Base-by-base conservation (phyloP, 2,888 invertebrate species). In the Drosophila sordidula region DNA sequence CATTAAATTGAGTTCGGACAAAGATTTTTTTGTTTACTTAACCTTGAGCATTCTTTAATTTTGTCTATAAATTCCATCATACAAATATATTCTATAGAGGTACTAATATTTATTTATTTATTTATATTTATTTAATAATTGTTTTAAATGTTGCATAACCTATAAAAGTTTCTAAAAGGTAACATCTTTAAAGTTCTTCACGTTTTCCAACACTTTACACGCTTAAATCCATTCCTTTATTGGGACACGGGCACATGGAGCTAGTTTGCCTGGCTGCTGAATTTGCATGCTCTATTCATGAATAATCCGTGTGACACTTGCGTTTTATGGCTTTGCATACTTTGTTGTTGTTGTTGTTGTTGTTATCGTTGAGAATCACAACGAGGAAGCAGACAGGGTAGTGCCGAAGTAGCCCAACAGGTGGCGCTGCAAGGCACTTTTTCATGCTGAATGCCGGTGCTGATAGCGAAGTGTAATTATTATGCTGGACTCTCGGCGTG, bases 391-490 rank as follows among this genome's bases (percentile, higher is more conserved):
- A 22, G 38, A n/a, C 41, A 49, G 18, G 18, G 32, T 4, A 59
- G 26, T 9, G 18, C 44, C 51, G 18, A 57, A 50, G 68, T 44
- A 44, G 69, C 50, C 70, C 78, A 82, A 82, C 81, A 82, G 81
- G 87, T 87, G 81, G 81, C 75, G 82, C 69, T 81, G 71, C 66
- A 64, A 59, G 71, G 70, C 79, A 75, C 70, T 89, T 77, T 83
- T 87, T 80, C 85, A 87, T 78, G 73, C 71, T 64, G 80, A 71
- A 74, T 74, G 80, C 73, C 72, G 80, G 52, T 55, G 84, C 79
- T 87, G 85, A 86, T 86, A 89, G 84, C 79, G 50, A 49, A 70
- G 62, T 70, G 89, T 87, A 89, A 85, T 85, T 85, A 88, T 85
- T 83, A 83, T 87, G 84, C 89, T 72, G 57, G 65, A 75, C 80